These are phyloP conservation scores for Ctenomys sociabilis DNA, from an alignment of 2,113 vertebrate species.

Conservation along the genomic window DNA sequence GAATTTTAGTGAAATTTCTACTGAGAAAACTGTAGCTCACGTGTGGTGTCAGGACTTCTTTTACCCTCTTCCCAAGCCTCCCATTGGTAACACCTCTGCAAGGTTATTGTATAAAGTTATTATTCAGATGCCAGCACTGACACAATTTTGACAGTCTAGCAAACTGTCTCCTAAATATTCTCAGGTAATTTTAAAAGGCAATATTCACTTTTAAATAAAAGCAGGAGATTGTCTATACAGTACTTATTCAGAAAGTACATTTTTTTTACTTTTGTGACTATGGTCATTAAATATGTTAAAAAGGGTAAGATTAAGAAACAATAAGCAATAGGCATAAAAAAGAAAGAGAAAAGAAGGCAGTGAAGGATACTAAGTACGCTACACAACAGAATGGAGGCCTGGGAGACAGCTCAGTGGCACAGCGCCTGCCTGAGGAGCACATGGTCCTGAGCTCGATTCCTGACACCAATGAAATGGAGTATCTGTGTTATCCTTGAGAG, in stretches of 20 bases:
- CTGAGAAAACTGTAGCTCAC: neutral
- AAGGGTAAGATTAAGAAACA: neutral
- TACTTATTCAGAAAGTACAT: neutral
- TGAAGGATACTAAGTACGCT: neutral
- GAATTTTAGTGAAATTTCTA: neutral
- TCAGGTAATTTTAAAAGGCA: conserved; percentile 39
- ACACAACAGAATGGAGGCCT: neutral
- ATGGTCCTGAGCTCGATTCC: too few relatives aligned
- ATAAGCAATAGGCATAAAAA: neutral
- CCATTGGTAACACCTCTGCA: neutral
- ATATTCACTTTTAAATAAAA: conserved; percentile 6
- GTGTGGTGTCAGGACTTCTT: neutral
- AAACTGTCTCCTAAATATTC: conserved; percentile 30
- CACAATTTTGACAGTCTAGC: conserved; percentile 10
- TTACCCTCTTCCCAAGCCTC: neutral
- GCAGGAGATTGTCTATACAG: neutral
- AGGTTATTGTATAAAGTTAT: neutral
- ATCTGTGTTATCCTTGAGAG: neutral
- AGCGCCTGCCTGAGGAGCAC: too few relatives aligned
- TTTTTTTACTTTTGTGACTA: neutral
- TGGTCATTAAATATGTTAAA: conserved; percentile 29
- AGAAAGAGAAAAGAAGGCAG: neutral
- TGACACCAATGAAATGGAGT: neutral
- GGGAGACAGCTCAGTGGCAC: too few relatives aligned
- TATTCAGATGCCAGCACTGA: neutral